Percentiles rank a stretch among this genome's conserved stretches.
These are phyloP conservation scores for Thunnus maccoyii DNA, from an alignment of 2,113 vertebrate species.

Conservation along the genomic window DNA sequence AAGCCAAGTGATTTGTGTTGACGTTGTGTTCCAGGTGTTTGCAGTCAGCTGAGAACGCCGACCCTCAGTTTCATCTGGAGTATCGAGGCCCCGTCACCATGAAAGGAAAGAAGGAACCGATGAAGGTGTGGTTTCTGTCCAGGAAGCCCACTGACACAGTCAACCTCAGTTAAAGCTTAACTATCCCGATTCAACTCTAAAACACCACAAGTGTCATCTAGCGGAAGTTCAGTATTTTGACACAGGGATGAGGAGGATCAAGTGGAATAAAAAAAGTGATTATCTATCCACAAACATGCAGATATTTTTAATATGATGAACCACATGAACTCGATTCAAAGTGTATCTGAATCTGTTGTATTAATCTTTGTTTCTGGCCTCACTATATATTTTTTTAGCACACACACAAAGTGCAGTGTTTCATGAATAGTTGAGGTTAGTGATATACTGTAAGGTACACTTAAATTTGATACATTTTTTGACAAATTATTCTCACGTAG, in stretches of 20 bases:
- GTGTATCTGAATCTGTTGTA: constrained; percentile 1
- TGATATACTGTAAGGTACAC: constrained; percentile 18
- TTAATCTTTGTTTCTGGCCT: constrained; percentile 25
- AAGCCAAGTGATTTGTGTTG: neutral
- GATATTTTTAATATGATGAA: constrained; percentile 61
- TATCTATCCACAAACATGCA: constrained; percentile 23
- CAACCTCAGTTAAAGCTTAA: constrained; percentile 58
- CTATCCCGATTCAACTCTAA: neutral
- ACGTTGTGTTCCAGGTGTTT: constrained; percentile 88
- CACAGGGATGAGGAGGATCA: constrained; percentile 1
- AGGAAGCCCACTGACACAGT: constrained; percentile 87
- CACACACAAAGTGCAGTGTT: constrained; percentile 37
- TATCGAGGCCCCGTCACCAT: constrained; percentile 95
- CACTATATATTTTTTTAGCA: constrained; percentile 35
- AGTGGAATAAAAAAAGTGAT: neutral
- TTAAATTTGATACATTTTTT: constrained; percentile 44
- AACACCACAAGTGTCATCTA: neutral
- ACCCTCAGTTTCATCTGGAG: constrained; percentile 94
- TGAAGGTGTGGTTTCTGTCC: constrained; percentile 99
- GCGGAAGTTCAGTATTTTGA: constrained; percentile 1
- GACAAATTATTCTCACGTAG: constrained; percentile 15
- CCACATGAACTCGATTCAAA: neutral
- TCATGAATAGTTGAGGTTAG: constrained; percentile 19
- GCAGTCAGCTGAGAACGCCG: constrained; percentile 95
- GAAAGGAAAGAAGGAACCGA: constrained; percentile 99